phyloP scores from a whole-genome alignment of 2,797 vertebrate species.

The Hippopotamyrus pictus region DNA sequence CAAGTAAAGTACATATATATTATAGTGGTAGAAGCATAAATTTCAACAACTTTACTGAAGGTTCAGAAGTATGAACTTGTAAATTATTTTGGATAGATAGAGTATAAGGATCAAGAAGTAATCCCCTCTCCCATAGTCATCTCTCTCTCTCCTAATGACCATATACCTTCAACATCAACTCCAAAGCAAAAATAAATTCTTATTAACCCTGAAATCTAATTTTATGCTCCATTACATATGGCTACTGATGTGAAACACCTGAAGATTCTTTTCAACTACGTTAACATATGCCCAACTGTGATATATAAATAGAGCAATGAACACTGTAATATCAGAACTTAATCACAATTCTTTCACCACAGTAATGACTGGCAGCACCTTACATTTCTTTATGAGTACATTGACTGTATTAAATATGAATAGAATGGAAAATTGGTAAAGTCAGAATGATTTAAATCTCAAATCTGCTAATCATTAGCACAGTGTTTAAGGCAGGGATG shows the following conservation, averaged over 20 bases:
- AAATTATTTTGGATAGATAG: constrained; percentile 37
- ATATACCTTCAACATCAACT: not conserved
- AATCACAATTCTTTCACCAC: not conserved
- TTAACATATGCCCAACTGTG: constrained; percentile 52
- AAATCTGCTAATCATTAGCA: not conserved
- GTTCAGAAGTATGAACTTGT: constrained; percentile 41
- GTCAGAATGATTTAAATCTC: not conserved
- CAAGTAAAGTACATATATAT: not conserved
- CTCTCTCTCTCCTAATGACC: constrained; percentile 20
- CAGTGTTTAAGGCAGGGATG: not conserved
- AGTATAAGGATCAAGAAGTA: constrained; percentile 57
- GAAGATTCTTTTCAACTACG: constrained; percentile 58
- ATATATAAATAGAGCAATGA: constrained; percentile 37
- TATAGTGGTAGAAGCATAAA: constrained; percentile 34
- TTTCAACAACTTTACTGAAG: constrained; percentile 51
- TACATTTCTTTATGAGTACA: not conserved
- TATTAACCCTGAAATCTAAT: constrained; percentile 45
- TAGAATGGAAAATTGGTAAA: not conserved
- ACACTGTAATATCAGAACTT: constrained; percentile 28
- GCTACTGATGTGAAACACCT: constrained; percentile 55
- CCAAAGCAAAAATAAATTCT: constrained; percentile 20
- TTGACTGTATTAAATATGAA: not conserved
- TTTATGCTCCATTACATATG: constrained; percentile 65
- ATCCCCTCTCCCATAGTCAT: constrained; percentile 37
- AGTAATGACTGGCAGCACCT: not conserved